Evolutionary conservation across 1,140 invertebrate species (phyloP).

Genomic region (Drosophila nigrodunni): DNA sequence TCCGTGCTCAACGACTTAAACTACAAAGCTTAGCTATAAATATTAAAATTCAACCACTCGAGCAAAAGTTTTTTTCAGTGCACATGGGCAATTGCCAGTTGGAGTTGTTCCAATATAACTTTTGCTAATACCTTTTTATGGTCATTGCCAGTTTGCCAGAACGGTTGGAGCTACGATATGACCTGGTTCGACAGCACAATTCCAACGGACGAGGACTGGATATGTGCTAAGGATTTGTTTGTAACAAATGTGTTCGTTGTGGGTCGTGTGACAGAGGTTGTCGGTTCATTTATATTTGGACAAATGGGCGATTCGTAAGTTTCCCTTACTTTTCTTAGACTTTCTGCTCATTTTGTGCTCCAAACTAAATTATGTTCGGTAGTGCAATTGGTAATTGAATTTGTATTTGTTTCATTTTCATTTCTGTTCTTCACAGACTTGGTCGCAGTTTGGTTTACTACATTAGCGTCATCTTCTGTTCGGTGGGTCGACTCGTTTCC

Average conservation of each 20-base stretch:
- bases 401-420: constrained; percentile 32
- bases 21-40: too few species aligned
- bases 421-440: constrained; percentile 71
- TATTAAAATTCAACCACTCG: too few species aligned
- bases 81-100: neutral
- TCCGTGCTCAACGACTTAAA: too few species aligned
- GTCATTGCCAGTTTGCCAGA: constrained; percentile 82
- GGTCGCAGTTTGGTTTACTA: constrained; percentile 86
- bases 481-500: constrained; percentile 84
- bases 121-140: constrained; percentile 68
- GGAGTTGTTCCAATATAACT: constrained; percentile 66
- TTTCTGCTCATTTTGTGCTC: neutral
- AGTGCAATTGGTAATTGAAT: constrained; percentile 67
- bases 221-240: constrained; percentile 86
- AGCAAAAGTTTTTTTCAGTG: too few species aligned
- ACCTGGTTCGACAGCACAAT: constrained; percentile 85
- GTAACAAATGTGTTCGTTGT: constrained; percentile 85
- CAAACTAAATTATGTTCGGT: constrained; percentile 62
- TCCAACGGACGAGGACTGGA: constrained; percentile 86
- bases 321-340: neutral
- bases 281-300: constrained; percentile 86
- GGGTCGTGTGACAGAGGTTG: constrained; percentile 85
- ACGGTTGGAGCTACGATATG: constrained; percentile 86
- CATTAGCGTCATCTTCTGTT: constrained; percentile 83
- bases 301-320: constrained; percentile 86